phyloP scores from a whole-genome alignment of 2,888 invertebrate genomes.

The Drosophila diplacantha region DNA sequence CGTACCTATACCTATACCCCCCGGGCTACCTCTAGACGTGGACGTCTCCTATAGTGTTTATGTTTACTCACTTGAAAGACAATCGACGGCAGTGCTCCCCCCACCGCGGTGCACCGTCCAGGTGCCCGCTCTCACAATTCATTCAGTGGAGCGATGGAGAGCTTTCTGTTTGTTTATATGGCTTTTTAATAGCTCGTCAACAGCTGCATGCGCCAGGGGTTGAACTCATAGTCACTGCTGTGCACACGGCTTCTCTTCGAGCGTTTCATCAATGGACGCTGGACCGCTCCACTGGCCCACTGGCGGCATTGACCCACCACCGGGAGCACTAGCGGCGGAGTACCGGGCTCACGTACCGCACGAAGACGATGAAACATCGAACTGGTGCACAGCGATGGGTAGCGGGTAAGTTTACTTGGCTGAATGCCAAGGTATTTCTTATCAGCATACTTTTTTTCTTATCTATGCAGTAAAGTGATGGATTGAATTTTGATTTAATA shows the following conservation, averaged over 20 bases:
- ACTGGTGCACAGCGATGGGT: constrained; percentile 12
- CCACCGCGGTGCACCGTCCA: constrained; percentile 15
- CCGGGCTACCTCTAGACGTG: constrained; percentile 12
- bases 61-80: constrained; percentile 53
- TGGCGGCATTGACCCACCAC: constrained; percentile 51
- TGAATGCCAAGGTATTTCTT: not conserved
- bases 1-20: not conserved
- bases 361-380: constrained; percentile 8
- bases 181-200: constrained; percentile 67
- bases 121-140: constrained; percentile 29
- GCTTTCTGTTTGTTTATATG: constrained; percentile 62
- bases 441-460: not conserved
- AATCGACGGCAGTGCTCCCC: constrained; percentile 41
- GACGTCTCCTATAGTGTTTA: constrained; percentile 34
- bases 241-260: constrained; percentile 32
- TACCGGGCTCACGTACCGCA: constrained; percentile 35
- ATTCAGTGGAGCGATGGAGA: constrained; percentile 40
- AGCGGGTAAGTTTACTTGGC: not conserved
- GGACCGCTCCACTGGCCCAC: constrained; percentile 36
- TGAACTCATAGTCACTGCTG: constrained; percentile 50
- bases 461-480: constrained; percentile 7
- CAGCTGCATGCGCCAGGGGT: constrained; percentile 48
- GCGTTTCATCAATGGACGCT: constrained; percentile 54
- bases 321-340: not conserved
- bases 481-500: constrained; percentile 1